Percentiles rank a stretch among this genome's conserved stretches.
Conservation (phyloP, 2,113 vertebrate species). For the Limnothrissa miodon region DNA sequence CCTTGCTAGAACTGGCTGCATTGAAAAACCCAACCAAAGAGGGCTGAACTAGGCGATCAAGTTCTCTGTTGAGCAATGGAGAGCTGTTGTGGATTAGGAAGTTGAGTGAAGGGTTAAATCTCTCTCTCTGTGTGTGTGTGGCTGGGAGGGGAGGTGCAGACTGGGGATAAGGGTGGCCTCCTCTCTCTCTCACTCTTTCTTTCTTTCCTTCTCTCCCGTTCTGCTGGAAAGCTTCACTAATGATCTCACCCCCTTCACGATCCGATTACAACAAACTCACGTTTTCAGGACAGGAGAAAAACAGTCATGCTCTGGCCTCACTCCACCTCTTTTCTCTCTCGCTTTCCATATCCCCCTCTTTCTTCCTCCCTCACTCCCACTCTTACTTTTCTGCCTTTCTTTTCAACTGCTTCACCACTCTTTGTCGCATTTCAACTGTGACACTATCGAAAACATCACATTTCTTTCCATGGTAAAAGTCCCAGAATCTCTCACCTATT, state of each 20-base stretch:
- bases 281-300: constrained; percentile 55
- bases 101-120: constrained; percentile 3
- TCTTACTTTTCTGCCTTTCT: background rate
- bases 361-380: no score
- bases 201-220: constrained; percentile 35
- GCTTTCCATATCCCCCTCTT: background rate
- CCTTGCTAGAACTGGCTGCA: background rate
- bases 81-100: background rate
- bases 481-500: constrained; percentile 27
- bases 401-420: background rate
- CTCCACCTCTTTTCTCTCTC: constrained; percentile 5
- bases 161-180: constrained; percentile 54
- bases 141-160: background rate
- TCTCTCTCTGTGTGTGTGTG: background rate
- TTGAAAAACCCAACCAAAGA: background rate
- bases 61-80: background rate
- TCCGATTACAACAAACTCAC: constrained; percentile 68
- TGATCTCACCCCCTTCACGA: constrained; percentile 65
- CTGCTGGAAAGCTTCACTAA: constrained; percentile 55
- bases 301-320: constrained; percentile 28
- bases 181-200: background rate
- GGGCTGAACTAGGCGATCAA: background rate
- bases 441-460: background rate
- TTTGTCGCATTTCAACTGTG: background rate
- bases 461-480: background rate